These are phyloP conservation scores for Sylvia borin DNA, from an alignment of 2,797 vertebrate species.

Conservation along the genomic window DNA sequence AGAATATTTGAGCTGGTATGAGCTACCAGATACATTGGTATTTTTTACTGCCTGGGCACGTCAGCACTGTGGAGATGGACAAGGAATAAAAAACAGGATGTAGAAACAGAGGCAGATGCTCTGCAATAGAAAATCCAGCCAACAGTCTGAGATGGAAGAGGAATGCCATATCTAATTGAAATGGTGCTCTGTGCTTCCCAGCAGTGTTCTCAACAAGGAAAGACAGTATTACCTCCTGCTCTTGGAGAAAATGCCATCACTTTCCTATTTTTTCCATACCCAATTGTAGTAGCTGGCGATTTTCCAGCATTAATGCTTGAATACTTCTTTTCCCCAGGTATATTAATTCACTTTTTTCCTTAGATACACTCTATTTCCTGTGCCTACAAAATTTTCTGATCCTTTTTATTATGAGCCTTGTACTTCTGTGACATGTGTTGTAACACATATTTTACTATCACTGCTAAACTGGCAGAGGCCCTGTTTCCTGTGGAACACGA, in stretches of 20 bases:
- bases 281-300: background rate
- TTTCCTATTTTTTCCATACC: background rate
- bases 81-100: background rate
- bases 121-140: constrained; percentile 9
- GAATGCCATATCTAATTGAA: constrained; percentile 30
- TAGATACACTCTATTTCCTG: background rate
- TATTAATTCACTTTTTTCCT: background rate
- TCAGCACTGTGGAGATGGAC: background rate
- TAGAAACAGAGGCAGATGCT: background rate
- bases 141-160: background rate
- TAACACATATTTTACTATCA: background rate
- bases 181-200: background rate
- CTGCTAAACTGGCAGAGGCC: background rate
- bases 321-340: background rate
- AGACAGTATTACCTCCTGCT: background rate
- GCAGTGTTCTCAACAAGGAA: background rate
- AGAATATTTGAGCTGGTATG: background rate
- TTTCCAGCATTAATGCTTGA: constrained; percentile 23
- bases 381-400: background rate
- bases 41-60: background rate
- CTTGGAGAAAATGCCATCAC: background rate
- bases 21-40: background rate
- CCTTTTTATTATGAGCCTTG: background rate
- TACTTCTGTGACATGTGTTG: background rate
- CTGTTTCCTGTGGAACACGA: background rate